These are phyloP conservation scores for Sandelia bainsii DNA, from an alignment of 2,797 vertebrate genomes.

Conservation along the genomic window DNA sequence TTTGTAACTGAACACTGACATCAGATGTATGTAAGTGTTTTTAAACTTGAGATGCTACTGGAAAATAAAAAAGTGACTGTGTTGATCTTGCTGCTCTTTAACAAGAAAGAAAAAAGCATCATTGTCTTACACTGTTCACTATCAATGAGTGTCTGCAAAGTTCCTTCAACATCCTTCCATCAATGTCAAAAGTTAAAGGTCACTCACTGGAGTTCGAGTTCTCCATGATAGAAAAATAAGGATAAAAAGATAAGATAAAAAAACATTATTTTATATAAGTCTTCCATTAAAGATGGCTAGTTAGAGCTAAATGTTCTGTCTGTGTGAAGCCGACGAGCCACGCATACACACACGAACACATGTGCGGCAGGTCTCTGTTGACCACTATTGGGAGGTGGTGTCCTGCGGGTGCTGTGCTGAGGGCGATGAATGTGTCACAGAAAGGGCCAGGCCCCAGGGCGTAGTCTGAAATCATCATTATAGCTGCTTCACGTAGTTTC, in stretches of 20 bases:
- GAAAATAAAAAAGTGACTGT: slow-evolving; percentile 13
- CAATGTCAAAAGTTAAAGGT: slow-evolving; percentile 61
- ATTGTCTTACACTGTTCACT: slow-evolving; percentile 19
- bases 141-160: slow-evolving; percentile 26
- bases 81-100: slow-evolving; percentile 47
- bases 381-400: slow-evolving; percentile 26
- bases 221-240: slow-evolving; percentile 73
- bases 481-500: slow-evolving; percentile 98
- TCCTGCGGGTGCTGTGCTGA: slow-evolving; percentile 64
- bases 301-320: slow-evolving; percentile 80
- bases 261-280: slow-evolving; percentile 62
- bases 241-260: slow-evolving; percentile 73
- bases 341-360: slow-evolving; percentile 58
- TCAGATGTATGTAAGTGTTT: slow-evolving; percentile 32
- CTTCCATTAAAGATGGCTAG: slow-evolving; percentile 81
- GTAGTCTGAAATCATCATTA: slow-evolving; percentile 85
- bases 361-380: slow-evolving; percentile 51
- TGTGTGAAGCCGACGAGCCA: slow-evolving; percentile 71
- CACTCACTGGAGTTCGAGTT: slow-evolving; percentile 59
- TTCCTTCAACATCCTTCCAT: slow-evolving; percentile 44
- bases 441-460: slow-evolving; percentile 44
- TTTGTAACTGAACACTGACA: slow-evolving; percentile 51
- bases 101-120: slow-evolving; percentile 40
- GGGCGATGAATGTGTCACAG: slow-evolving; percentile 51
- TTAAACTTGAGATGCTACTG: slow-evolving; percentile 6